Base-by-base conservation (phyloP, 2,888 invertebrate genomes). In the Aspidapion aeneum region DNA sequence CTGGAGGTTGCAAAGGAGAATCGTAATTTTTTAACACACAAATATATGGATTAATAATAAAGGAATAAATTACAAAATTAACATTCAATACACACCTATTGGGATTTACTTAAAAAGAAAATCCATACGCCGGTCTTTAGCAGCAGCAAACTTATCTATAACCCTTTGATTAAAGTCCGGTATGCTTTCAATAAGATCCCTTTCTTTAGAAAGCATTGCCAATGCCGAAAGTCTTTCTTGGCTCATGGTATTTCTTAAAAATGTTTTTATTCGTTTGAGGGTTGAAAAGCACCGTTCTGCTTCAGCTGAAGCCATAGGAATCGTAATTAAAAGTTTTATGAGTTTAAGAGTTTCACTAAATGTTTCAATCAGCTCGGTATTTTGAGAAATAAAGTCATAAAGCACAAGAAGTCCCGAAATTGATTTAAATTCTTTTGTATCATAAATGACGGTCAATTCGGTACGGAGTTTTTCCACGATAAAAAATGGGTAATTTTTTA, bases 241-340 rank as follows among this genome's bases (percentile, higher is more conserved):
- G 49, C 21, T 55, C 7, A 63, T 63, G 18, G 59, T 63, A n/a
- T 57, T 56, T 16, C 61, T 48, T 51, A 63, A 54, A 18, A 64
- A 62, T 48, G 57, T 60, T 57, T 59, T 60, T 22, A 60, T 58
- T 16, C 58, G 20, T 57, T 62, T 62, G n/a, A n/a, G n/a, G n/a
- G n/a, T n/a, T n/a, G n/a, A n/a, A n/a, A n/a, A n/a, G n/a, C n/a
- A n/a, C n/a, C 69, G 60, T 67, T 72, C 72, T 7, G 63, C 63
- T 64, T 73, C 71, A 35, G 69, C 55, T 48, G 70, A 66, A n/a
- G 66, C 59, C 71, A 73, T 72, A 12, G 73, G 73, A 5, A 66
- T n/a, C n/a, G n/a, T n/a, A n/a, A n/a, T 57, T 17, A 73, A 48
- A 35, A 74, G 68, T 51, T 66, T 22, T 54, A 73, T 51, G 9